These are phyloP conservation scores for Choloepus hoffmanni DNA, from an alignment of 2,113 vertebrate genomes.

Conservation along the genomic window DNA sequence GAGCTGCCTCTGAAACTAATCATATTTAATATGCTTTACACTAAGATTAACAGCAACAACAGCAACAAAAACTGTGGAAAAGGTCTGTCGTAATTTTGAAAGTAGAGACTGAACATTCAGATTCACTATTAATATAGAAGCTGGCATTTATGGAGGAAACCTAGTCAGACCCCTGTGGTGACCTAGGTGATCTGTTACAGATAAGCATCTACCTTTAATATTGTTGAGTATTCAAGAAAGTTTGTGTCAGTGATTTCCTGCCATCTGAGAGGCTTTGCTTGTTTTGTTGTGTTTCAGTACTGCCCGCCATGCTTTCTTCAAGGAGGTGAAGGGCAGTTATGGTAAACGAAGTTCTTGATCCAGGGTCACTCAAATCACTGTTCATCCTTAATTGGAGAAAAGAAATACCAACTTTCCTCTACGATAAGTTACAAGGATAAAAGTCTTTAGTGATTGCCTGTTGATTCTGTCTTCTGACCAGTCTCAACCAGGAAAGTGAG, in stretches of 20 bases:
- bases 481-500: neutral
- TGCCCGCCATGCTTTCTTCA: neutral
- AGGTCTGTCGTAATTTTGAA: constrained; percentile 20
- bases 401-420: neutral
- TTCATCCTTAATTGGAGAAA: neutral
- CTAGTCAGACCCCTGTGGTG: neutral
- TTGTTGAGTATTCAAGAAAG: neutral
- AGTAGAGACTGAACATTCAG: neutral
- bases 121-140: neutral
- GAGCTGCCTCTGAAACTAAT: constrained; percentile 45
- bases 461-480: constrained; percentile 22
- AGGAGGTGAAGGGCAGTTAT: neutral
- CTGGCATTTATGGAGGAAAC: neutral
- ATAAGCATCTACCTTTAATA: neutral
- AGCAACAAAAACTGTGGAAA: no score
- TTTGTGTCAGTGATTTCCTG: constrained; percentile 16
- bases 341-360: neutral
- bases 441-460: neutral
- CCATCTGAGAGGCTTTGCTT: neutral
- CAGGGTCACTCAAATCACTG: neutral
- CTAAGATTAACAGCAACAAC: neutral
- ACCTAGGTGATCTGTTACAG: neutral
- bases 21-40: neutral
- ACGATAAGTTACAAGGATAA: neutral
- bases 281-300: neutral